Conservation (phyloP, 2,888 invertebrate species). For the Schrankia costaestrigalis region DNA sequence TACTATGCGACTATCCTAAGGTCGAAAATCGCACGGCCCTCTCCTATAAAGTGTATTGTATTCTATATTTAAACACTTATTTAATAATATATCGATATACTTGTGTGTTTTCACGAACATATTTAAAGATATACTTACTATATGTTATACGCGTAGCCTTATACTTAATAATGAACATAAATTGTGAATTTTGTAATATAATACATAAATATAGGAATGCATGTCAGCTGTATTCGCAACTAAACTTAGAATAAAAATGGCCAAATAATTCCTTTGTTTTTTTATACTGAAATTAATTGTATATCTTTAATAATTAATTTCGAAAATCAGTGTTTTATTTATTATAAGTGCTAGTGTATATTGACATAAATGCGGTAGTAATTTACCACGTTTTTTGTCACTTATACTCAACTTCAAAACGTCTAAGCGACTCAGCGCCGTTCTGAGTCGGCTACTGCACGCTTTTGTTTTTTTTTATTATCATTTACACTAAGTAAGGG, state of each 20-base stretch:
- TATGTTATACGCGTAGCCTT: not conserved
- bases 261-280: conserved; percentile 19
- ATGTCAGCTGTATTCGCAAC: conserved; percentile 5
- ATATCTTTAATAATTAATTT: not conserved
- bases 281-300: not conserved
- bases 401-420: conserved; percentile 42
- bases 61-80: too few species aligned
- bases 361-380: conserved; percentile 36
- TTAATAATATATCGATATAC: too few species aligned
- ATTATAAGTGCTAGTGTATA: conserved; percentile 24
- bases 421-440: conserved; percentile 71
- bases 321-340: not conserved
- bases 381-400: conserved; percentile 38
- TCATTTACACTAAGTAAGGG: too few species aligned
- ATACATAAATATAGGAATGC: not conserved
- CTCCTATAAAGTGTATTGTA: too few species aligned
- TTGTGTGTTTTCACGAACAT: not conserved
- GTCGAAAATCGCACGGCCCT: too few species aligned
- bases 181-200: conserved; percentile 10
- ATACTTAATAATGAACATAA: not conserved
- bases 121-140: not conserved
- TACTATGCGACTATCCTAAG: too few species aligned
- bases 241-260: conserved; percentile 20
- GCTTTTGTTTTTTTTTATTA: conserved; percentile 64
- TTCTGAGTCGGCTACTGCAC: conserved; percentile 72